These are phyloP conservation scores for Drosophila nr. perissopoda DNA, from an alignment of 2,888 invertebrate species.

Conservation along the genomic window DNA sequence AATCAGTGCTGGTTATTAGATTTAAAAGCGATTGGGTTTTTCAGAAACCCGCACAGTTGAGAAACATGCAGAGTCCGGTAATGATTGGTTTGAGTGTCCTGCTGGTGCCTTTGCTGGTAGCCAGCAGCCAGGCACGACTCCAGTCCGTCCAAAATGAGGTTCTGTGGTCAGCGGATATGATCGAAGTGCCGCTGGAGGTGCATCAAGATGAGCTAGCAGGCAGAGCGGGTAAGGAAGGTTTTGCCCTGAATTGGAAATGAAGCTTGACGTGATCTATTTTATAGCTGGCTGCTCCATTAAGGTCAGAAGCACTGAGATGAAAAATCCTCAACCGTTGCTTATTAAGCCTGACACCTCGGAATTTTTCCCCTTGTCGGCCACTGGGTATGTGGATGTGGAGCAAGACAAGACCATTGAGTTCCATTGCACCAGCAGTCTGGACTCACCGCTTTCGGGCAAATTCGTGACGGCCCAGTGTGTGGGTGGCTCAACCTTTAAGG, in stretches of 20 bases:
- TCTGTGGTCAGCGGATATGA: constrained; percentile 49
- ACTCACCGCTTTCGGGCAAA: constrained; percentile 58
- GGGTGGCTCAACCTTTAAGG: constrained; percentile 63
- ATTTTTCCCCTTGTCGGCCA: constrained; percentile 61
- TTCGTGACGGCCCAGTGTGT: constrained; percentile 71
- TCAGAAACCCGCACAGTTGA: constrained; percentile 34
- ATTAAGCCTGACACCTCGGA: constrained; percentile 83
- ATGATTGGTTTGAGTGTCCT: constrained; percentile 49
- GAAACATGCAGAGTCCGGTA: constrained; percentile 52
- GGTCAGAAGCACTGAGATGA: constrained; percentile 61
- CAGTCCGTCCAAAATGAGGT: constrained; percentile 45
- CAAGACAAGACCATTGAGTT: constrained; percentile 71
- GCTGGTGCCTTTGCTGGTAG: constrained; percentile 19
- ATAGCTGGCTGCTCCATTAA: constrained; percentile 64
- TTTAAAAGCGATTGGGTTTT: constrained; percentile 55
- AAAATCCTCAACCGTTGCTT: constrained; percentile 87
- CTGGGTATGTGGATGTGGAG: constrained; percentile 63
- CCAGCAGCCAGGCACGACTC: constrained; percentile 48
- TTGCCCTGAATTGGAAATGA: background rate
- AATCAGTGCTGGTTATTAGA: constrained; percentile 45
- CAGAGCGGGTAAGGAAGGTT: constrained; percentile 43
- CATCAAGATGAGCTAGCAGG: constrained; percentile 22
- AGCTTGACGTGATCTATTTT: background rate
- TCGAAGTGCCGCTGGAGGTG: constrained; percentile 44
- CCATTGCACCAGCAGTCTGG: constrained; percentile 70